Evolutionary conservation across 2,797 vertebrate genomes (phyloP), one percentile per base, ranked within the genome.

Genomic region (Neosilurus hyrtlii): DNA sequence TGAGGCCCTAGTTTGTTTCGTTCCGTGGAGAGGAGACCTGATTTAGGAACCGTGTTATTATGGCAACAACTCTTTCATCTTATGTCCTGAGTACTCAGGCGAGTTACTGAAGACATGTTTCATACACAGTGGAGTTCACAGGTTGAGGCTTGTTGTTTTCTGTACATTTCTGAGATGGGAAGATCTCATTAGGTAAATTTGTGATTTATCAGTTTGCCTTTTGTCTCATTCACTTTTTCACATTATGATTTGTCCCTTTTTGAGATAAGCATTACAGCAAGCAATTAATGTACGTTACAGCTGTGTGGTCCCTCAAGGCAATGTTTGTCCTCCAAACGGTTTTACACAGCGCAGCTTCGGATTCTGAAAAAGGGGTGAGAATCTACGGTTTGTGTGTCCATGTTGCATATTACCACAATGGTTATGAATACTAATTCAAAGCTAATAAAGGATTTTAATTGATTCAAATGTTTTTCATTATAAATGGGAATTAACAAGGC

Each of bases 241-340:
- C 9, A 5, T 75, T 30, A 30, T 54, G 26, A 30, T 54, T 54
- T n/a, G 30, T 59, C 12, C 35, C 24, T 3, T 63, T 51, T 78
- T 49, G 15, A 30, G 57, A 80, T 81, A 12, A 83, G 79, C 75
- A 76, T 54, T 80, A 70, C 43, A 54, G 51, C 68, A 83, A 76
- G 57, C 68, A 79, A 85, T 83, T 83, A 87, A 86, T 79, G 66
- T 86, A 43, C 78, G 81, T 73, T 83, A 86, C 81, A 81, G 80
- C 30, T 18, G 7, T 56, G 65, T 63, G 52, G 67, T 81, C 72
- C 72, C 83, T 83, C 49, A 67, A 84, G 80, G 84, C 84, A 67
- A 52, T 20, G 9, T 77, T 61, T 81, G 67, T 57, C 82, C 71
- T 82, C 24, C 24, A 59, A 83, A 81, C 57, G 49, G 51, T 81